Percentiles rank a stretch among this genome's conserved stretches.
phyloP scores from a whole-genome alignment of 2,113 vertebrate genomes.

The Corythornis cristatus region DNA sequence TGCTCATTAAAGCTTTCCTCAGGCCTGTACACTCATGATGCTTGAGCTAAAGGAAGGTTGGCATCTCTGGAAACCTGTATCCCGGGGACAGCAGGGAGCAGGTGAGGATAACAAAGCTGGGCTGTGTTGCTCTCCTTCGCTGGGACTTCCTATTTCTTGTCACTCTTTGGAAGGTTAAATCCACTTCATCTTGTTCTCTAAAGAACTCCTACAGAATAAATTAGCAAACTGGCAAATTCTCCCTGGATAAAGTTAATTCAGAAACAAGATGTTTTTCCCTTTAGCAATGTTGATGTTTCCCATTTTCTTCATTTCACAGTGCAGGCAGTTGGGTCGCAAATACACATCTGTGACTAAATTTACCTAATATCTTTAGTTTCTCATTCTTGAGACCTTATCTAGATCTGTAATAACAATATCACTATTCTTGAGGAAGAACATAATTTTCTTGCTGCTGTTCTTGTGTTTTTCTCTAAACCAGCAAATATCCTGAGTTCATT shows the following conservation, averaged over 20 bases:
- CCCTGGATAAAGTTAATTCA: not conserved
- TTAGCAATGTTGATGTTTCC: not conserved
- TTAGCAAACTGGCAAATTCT: not conserved
- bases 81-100: not conserved
- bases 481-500: not conserved
- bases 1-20: not conserved
- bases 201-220: not conserved
- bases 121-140: not conserved
- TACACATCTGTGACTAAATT: not conserved
- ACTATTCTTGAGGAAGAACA: not conserved
- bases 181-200: not conserved
- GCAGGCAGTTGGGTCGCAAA: not conserved
- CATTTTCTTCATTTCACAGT: not conserved
- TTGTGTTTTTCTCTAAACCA: not conserved
- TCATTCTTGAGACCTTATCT: not conserved
- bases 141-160: constrained; percentile 28
- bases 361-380: not conserved
- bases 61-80: not conserved
- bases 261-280: not conserved
- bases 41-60: constrained; percentile 1
- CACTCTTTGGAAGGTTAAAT: not conserved
- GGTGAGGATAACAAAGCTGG: constrained; percentile 34
- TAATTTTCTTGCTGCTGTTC: not conserved
- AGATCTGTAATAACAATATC: not conserved
- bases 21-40: not conserved